phyloP scores from a whole-genome alignment of 2,113 vertebrate species.

The Eulemur macaco region DNA sequence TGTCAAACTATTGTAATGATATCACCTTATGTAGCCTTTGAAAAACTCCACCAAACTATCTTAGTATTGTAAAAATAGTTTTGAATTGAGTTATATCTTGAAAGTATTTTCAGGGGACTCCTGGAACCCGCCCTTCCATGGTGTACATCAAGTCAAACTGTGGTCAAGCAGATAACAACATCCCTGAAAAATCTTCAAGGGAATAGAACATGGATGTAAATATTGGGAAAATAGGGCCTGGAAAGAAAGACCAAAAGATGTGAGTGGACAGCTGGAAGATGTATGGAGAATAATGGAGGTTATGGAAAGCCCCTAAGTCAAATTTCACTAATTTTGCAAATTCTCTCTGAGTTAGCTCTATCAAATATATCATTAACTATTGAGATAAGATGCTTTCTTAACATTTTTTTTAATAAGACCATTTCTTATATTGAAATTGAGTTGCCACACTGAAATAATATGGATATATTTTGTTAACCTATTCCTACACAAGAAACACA shows the following conservation, averaged over 20 bases:
- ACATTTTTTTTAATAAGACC: not conserved
- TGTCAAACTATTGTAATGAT: not conserved
- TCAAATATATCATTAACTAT: not conserved
- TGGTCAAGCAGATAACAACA: not conserved
- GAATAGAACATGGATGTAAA: not conserved
- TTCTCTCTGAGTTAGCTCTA: not conserved
- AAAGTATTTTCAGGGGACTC: not conserved
- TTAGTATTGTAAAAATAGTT: not conserved
- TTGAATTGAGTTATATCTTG: not conserved
- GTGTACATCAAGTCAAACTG: not conserved
- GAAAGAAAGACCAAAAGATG: not conserved
- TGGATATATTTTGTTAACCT: not conserved
- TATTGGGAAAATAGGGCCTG: not conserved
- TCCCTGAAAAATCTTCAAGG: not conserved
- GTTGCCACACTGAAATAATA: not conserved
- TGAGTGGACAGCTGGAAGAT: not conserved
- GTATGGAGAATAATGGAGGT: not conserved
- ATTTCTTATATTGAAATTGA: slow-evolving; percentile 23
- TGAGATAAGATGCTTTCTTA: not conserved
- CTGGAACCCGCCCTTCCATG: not conserved
- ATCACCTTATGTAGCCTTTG: not conserved
- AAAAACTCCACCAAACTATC: not conserved
- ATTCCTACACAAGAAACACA: not conserved
- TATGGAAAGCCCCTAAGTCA: not conserved
- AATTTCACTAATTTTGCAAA: not conserved